Conservation (phyloP, 2,888 invertebrate species). For the Chalcis sispes region DNA sequence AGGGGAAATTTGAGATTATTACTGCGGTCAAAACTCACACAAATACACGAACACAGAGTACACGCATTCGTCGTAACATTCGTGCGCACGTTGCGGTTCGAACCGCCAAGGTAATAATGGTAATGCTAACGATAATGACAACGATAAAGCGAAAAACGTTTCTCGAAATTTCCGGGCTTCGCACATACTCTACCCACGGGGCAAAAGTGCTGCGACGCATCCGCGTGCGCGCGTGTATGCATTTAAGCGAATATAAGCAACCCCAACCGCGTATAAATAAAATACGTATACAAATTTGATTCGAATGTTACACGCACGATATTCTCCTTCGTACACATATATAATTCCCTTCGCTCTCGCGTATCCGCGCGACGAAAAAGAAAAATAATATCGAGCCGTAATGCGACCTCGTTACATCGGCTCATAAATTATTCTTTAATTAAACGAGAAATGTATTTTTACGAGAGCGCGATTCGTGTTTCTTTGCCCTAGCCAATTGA, state of each 20-base stretch:
- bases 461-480: not conserved
- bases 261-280: no score
- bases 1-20: conserved; percentile 26
- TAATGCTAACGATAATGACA: conserved; percentile 65
- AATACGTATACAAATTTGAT: conserved; percentile 2
- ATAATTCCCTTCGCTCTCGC: not conserved
- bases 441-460: conserved; percentile 40
- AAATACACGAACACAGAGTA: no score
- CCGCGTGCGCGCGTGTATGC: not conserved
- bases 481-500: not conserved
- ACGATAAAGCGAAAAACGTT: conserved; percentile 63
- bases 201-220: conserved; percentile 9
- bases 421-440: conserved; percentile 30
- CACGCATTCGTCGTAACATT: not conserved
- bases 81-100: conserved; percentile 55
- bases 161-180: conserved; percentile 48
- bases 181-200: not conserved
- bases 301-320: not conserved
- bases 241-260: no score
- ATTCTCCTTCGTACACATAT: conserved; percentile 1
- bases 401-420: not conserved
- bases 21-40: conserved; percentile 51
- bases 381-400: not conserved
- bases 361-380: not conserved
- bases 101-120: conserved; percentile 61